Evolutionary conservation across 2,113 vertebrate genomes (phyloP).

Genomic region (Rhadina sibilatrix): DNA sequence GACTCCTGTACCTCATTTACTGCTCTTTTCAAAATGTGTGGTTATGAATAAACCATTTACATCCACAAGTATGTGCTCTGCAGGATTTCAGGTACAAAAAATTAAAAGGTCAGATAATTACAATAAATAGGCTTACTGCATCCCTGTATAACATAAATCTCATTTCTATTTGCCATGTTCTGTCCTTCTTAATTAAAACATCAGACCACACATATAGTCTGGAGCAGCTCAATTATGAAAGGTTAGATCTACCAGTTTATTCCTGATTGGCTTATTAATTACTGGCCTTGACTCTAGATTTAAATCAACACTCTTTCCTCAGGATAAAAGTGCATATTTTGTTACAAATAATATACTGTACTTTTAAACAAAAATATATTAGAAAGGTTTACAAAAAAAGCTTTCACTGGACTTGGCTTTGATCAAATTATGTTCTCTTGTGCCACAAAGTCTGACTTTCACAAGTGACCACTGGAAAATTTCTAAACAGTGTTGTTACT

Average conservation of each 20-base stretch:
- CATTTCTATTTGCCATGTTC: neutral
- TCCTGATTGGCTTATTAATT: constrained; percentile 18
- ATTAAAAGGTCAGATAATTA: neutral
- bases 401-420: neutral
- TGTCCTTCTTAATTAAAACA: constrained; percentile 17
- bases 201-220: neutral
- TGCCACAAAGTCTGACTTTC: neutral
- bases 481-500: neutral
- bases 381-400: neutral
- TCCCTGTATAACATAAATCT: neutral
- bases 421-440: neutral
- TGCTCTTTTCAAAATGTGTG: neutral
- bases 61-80: neutral
- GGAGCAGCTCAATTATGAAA: neutral
- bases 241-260: neutral
- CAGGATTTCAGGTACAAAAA: neutral
- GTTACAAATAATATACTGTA: neutral
- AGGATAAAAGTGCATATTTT: neutral
- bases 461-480: neutral
- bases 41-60: constrained; percentile 45
- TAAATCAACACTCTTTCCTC: neutral
- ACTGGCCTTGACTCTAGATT: neutral
- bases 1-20: neutral
- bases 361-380: neutral
- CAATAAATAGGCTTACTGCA: neutral